phyloP scores from a whole-genome alignment of 2,113 vertebrate species.

The Charina bottae region DNA sequence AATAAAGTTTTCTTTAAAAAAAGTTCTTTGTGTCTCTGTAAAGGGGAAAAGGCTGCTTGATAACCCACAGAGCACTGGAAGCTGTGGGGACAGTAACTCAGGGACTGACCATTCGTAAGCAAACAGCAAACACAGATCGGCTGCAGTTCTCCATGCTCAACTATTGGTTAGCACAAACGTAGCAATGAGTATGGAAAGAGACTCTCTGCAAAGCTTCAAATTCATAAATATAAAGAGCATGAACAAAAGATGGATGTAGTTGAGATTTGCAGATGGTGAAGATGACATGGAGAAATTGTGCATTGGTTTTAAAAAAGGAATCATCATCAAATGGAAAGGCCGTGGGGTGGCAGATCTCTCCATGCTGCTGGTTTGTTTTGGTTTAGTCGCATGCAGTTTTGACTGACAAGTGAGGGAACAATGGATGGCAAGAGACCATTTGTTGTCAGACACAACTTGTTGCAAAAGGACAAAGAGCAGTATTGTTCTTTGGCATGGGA shows the following conservation, averaged over 20 bases:
- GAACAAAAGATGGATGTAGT: not conserved
- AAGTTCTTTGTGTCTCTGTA: not conserved
- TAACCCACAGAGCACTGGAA: not conserved
- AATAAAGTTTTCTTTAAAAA: too few species aligned
- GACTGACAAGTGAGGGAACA: not conserved
- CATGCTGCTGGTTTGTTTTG: not conserved
- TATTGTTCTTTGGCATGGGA: not conserved
- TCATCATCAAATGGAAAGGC: not conserved
- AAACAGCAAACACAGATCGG: not conserved
- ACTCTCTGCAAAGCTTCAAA: not conserved
- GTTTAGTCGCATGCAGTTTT: not conserved
- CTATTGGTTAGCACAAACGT: not conserved
- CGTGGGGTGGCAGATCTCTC: not conserved
- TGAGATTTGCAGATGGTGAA: not conserved
- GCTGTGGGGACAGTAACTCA: not conserved
- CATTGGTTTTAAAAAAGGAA: not conserved
- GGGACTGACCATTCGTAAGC: not conserved
- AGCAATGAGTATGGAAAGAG: not conserved
- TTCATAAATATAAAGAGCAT: not conserved
- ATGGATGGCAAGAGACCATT: not conserved
- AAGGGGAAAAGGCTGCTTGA: not conserved
- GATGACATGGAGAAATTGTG: not conserved
- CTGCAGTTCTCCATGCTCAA: not conserved
- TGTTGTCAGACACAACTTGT: constrained; percentile 16
- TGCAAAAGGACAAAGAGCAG: constrained; percentile 9